Conservation (phyloP, 2,113 vertebrate genomes). For the Neofelis nebulosa region DNA sequence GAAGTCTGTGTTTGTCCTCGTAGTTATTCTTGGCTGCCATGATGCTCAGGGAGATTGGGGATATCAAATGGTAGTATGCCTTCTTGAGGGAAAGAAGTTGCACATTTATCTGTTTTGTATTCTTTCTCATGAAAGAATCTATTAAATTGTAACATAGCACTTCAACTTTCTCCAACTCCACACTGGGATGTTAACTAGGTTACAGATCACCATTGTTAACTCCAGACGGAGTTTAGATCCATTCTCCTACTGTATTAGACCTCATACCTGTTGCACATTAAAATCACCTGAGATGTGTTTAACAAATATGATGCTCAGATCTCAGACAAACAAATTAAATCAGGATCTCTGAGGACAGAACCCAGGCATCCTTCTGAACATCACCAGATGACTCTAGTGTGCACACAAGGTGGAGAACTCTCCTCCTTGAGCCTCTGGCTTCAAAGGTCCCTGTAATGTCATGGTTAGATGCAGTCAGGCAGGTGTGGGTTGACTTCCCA, state of each 20-base stretch:
- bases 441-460: neutral
- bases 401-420: fast-evolving
- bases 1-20: conserved; percentile 56
- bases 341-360: neutral
- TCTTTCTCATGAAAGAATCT: neutral
- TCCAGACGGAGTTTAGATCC: neutral
- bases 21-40: conserved; percentile 48
- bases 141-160: neutral
- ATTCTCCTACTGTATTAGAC: neutral
- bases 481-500: neutral
- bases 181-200: neutral
- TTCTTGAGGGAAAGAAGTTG: conserved; percentile 22
- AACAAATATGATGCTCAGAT: neutral
- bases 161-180: neutral
- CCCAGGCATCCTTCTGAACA: neutral
- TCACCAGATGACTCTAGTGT: neutral
- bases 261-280: neutral
- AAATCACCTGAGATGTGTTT: neutral
- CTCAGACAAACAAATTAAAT: neutral
- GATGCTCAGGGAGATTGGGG: neutral
- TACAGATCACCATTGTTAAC: neutral
- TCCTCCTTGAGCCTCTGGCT: neutral
- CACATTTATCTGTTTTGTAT: neutral
- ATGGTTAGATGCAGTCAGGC: neutral
- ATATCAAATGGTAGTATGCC: neutral